Evolutionary conservation across 2,113 vertebrate species (phyloP), one percentile per base, ranked within the genome.

Genomic region (Brienomyrus longianalis): DNA sequence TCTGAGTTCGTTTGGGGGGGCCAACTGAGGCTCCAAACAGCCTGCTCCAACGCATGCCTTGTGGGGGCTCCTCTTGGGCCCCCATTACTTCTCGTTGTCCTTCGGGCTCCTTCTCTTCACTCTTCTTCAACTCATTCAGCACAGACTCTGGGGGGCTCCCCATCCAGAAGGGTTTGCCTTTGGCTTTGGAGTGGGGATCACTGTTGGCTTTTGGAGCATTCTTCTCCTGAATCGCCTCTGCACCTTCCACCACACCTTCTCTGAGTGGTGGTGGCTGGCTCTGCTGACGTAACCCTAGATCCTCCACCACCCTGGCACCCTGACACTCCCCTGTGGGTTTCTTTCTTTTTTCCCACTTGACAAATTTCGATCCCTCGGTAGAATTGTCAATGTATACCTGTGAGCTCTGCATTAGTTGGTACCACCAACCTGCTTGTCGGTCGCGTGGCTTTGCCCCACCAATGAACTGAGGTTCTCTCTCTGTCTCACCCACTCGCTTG

Each of bases 381-480:
- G 97, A 97, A 45, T 96, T 97, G 80, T 99, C 97, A 0, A 99
- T 98, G 93, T 99, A 99, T 90, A 99, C 97, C 95, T 99, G 98
- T 59, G 98, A 99, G 91, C 97, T 99, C 94, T 98, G 98, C 98
- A 98, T 99, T 62, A 99, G 97, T 94, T 99, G 98, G 94, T 97
- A 98, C 98, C 98, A 99, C 98, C 98, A 99, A 23, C 98, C 97
- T 0, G 97, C 96, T 94, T 99, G 97, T 59, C 95, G 95, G 91
- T 93, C 97, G 90, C 92, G 96, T 91, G 92, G 54, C 88, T 56
- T 93, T 48, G 83, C 93, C 23, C 90, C 88, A 27, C 94, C 95
- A 90, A 94, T 48, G 0, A 93, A 92, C 0, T 94, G 92, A 35
- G 45, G 89, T 91, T 56, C 91, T 90, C 7, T 66, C 87, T 93